Base-by-base conservation (phyloP, 2,888 invertebrate genomes). In the Atethmia centrago region DNA sequence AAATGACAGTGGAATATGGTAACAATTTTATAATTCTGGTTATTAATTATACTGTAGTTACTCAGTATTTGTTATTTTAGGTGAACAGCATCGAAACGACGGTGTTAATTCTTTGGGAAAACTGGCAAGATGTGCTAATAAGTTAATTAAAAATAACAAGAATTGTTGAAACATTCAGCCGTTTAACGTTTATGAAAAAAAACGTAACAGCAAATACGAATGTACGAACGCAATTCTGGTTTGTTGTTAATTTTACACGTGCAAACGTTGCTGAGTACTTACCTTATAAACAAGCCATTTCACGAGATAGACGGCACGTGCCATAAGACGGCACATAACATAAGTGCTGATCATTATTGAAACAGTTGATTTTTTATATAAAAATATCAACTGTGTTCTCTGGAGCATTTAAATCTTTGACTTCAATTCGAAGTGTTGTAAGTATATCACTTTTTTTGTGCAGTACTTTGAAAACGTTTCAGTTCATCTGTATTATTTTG, bases 1-100 rank as follows among this genome's bases (percentile, higher is more conserved):
- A 28, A 36, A 63, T 63, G 61, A 79, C 74, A 69, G 36, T 78
- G 78, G 78, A 69, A 62, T 69, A 78, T 74, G 63, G 31, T 67
- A 42, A 74, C 21, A 25, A 40, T 56, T 68, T 78, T 19, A 28
- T 65, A 56, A 73, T 73, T 66, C 9, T 31, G 40, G 21, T 3
- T 36, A 45, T 69, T 62, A 40, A 59, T 63, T 28, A 49, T 40
- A 31, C 16, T 40, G 16, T 40, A 65, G 28, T 8, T 49, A 63
- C 19, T 51, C 2, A n/a, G 8, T 64, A 42, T 25, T 56, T 21
- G 10, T 25, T 16, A 25, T 5, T 63, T 21, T 49, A 40, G 21
- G 21, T 69, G 16, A 49, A 49, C 4, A 16, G 8, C 10, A 12
- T 65, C 7, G 2, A 40, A 51, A 21, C 16, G 21, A 47, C 7